A percentile compares a stretch with the other conserved stretches of the same genome.
Conservation (phyloP, 2,113 vertebrate species). For the Daphoenositta chrysoptera region DNA sequence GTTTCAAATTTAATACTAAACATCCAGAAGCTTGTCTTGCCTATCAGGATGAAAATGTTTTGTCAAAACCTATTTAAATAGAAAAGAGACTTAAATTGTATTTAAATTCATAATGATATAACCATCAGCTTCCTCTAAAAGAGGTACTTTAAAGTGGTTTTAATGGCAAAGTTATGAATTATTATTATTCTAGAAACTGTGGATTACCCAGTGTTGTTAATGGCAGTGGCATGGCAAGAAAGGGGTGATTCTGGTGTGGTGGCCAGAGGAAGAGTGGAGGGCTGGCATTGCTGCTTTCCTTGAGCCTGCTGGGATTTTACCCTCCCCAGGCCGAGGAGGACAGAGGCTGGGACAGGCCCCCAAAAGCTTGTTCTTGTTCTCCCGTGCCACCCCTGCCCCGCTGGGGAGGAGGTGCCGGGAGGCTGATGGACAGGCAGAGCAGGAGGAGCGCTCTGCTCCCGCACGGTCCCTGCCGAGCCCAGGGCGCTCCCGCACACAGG, state of each 20-base stretch:
- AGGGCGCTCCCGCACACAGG: not conserved
- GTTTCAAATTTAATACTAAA: not conserved
- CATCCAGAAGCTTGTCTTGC: not conserved
- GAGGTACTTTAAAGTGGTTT: not conserved
- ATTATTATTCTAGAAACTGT: not conserved
- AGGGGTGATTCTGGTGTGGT: not conserved
- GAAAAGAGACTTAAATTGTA: not conserved
- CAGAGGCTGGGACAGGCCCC: not conserved
- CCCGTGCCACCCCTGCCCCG: not conserved
- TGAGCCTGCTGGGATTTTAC: not conserved
- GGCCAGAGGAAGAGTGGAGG: not conserved
- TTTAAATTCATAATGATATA: not conserved
- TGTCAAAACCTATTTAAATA: not conserved
- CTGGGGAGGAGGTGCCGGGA: not conserved
- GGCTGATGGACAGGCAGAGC: not conserved
- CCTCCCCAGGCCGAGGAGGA: not conserved
- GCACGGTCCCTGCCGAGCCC: not conserved
- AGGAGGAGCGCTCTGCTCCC: not conserved
- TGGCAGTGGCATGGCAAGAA: rapidly evolving
- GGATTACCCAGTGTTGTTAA: not conserved
- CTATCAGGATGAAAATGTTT: not conserved
- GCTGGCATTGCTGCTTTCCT: not conserved
- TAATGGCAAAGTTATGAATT: not conserved
- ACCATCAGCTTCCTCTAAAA: not conserved
- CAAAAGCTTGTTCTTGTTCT: not conserved